Evolutionary conservation across 2,888 invertebrate species (phyloP).

Genomic region (Athalia rosae): DNA sequence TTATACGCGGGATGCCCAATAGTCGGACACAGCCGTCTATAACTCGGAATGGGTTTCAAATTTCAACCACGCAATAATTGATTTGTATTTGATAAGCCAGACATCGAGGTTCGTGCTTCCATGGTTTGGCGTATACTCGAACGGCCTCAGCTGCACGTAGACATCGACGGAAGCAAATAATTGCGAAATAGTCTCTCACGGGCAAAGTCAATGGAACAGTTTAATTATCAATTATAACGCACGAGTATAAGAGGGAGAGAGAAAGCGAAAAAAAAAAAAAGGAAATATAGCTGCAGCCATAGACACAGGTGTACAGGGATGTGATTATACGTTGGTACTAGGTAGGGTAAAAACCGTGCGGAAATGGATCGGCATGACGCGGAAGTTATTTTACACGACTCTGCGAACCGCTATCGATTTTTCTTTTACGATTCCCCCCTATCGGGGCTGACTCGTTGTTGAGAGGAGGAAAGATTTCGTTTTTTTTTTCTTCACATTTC

Average conservation of each 20-base stretch:
- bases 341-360: no score
- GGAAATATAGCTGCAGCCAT: no score
- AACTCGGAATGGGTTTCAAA: background rate
- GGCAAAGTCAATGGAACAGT: conserved; percentile 1
- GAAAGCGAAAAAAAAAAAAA: no score
- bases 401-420: background rate
- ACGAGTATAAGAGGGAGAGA: background rate
- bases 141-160: background rate
- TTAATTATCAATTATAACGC: conserved; percentile 9
- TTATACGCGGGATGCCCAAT: background rate
- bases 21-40: conserved; percentile 4
- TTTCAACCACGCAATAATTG: background rate
- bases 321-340: no score
- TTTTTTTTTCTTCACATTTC: conserved; percentile 23
- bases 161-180: conserved; percentile 15
- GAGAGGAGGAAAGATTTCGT: background rate
- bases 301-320: no score
- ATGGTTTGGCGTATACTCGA: background rate
- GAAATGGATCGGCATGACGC: background rate
- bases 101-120: background rate
- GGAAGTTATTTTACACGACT: background rate
- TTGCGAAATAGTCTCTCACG: background rate
- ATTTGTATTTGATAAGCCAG: background rate
- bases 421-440: no score
- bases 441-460: background rate